A percentile compares a stretch with the other conserved stretches of the same genome.
Conservation (phyloP, 2,797 vertebrate genomes). For the Chelon labrosus region DNA sequence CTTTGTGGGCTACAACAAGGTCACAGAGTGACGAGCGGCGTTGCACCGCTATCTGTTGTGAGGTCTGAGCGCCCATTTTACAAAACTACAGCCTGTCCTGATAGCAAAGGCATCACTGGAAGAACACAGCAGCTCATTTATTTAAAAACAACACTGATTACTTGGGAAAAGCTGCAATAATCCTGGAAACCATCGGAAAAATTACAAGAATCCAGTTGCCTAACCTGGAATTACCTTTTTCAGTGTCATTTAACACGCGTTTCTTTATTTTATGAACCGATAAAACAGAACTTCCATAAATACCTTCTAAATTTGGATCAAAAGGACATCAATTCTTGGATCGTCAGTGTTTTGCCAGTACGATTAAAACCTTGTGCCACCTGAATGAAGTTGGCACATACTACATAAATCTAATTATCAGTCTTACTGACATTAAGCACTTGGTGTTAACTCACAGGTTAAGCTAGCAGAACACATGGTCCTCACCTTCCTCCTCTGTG, state of each 20-base stretch:
- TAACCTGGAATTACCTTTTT: not conserved
- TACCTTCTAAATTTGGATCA: not conserved
- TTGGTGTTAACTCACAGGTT: constrained; percentile 61
- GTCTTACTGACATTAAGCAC: constrained; percentile 61
- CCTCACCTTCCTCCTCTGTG: constrained; percentile 15
- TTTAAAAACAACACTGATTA: constrained; percentile 1
- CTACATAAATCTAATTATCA: constrained; percentile 70
- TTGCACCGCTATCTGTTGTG: constrained; percentile 42
- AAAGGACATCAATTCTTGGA: not conserved
- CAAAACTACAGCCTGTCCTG: constrained; percentile 30
- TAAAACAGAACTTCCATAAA: not conserved
- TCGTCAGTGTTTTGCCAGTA: constrained; percentile 2
- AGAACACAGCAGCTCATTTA: not conserved
- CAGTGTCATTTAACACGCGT: not conserved
- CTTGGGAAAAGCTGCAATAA: not conserved
- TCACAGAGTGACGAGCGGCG: constrained; percentile 58
- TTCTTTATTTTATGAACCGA: not conserved
- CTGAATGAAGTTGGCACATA: constrained; percentile 60
- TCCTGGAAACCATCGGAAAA: not conserved
- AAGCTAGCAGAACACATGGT: constrained; percentile 57
- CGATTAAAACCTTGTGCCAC: constrained; percentile 23
- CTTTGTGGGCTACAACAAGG: constrained; percentile 80
- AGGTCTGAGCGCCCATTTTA: constrained; percentile 25
- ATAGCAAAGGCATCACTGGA: constrained; percentile 10
- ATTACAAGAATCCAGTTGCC: not conserved